Evolutionary conservation across 2,888 invertebrate species (phyloP).

Genomic region (Ochlodes sylvanus): DNA sequence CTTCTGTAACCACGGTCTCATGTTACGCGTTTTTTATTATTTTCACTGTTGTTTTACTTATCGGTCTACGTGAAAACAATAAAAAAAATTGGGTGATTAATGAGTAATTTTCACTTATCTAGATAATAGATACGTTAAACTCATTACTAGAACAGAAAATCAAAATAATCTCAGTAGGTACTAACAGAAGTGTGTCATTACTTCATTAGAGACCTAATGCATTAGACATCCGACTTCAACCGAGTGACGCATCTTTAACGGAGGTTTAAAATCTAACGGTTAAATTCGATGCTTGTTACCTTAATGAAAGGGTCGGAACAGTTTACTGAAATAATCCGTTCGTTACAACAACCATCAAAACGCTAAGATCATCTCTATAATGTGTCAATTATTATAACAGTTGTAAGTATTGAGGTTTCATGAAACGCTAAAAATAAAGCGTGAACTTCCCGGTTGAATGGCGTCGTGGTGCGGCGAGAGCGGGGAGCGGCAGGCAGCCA

Average conservation of each 20-base stretch:
- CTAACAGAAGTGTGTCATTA: background rate
- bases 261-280: conserved; percentile 37
- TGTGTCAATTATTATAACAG: conserved; percentile 11
- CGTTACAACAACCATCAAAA: background rate
- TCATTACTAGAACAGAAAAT: background rate
- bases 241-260: conserved; percentile 20
- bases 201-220: conserved; percentile 6
- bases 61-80: background rate
- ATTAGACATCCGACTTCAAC: conserved; percentile 17
- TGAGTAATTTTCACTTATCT: background rate
- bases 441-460: conserved; percentile 85
- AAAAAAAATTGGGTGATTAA: background rate
- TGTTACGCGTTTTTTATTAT: background rate
- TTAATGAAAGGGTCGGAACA: conserved; percentile 9
- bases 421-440: conserved; percentile 81
- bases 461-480: conserved; percentile 70
- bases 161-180: background rate
- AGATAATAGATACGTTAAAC: background rate
- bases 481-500: conserved; percentile 81
- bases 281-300: background rate
- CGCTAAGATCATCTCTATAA: background rate
- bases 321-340: background rate
- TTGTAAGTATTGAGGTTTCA: conserved; percentile 56
- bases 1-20: conserved; percentile 20
- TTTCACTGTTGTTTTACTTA: background rate